A percentile compares a stretch with the other conserved stretches of the same genome.
phyloP scores from a whole-genome alignment of 2,797 vertebrate species.

The Tinamus major region DNA sequence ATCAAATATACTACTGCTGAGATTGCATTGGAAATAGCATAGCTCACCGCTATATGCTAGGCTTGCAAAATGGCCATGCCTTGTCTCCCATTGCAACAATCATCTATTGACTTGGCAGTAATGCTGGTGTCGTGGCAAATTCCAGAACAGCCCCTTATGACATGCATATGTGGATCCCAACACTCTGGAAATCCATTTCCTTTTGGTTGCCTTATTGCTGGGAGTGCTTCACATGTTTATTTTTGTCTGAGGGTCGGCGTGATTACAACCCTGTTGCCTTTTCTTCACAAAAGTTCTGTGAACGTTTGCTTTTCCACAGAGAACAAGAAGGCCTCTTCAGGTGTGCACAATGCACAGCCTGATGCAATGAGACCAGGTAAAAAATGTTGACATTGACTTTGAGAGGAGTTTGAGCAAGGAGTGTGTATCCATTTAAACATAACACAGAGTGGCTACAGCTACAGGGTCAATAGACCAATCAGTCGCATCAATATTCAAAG shows the following conservation, averaged over 20 bases:
- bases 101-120: not conserved
- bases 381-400: not conserved
- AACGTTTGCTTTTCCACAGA: not conserved
- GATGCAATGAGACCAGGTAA: not conserved
- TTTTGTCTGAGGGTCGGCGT: not conserved
- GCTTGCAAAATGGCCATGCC: not conserved
- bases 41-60: not conserved
- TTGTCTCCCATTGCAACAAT: not conserved
- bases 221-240: not conserved
- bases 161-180: not conserved
- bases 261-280: not conserved
- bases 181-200: not conserved
- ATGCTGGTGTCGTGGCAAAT: not conserved
- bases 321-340: not conserved
- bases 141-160: not conserved
- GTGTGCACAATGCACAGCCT: accelerated
- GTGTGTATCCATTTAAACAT: not conserved
- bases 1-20: not conserved
- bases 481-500: not conserved
- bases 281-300: not conserved
- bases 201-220: not conserved
- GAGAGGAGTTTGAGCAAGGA: not conserved
- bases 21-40: not conserved
- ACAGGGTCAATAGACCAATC: not conserved
- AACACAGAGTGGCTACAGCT: not conserved